Conservation (phyloP, 2,113 vertebrate genomes). For the Antigone vipio region DNA sequence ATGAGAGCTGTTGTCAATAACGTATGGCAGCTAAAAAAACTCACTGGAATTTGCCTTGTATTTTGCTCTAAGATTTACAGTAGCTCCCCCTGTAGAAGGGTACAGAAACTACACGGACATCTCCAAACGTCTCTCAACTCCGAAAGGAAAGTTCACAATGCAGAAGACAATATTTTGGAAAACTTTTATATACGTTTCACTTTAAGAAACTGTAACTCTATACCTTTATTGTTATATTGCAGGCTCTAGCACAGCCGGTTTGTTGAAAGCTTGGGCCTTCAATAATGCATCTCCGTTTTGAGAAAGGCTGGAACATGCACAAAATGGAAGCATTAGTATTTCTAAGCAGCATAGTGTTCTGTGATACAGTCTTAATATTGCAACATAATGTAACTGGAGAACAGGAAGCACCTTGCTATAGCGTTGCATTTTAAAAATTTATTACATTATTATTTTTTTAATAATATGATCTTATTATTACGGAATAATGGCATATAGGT, state of each 20-base stretch:
- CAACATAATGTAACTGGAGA: background rate
- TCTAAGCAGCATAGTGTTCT: background rate
- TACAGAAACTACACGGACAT: background rate
- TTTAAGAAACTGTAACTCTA: background rate
- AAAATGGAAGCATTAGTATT: background rate
- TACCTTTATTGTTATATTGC: slow-evolving; percentile 75
- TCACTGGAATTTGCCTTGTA: background rate
- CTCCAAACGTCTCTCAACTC: background rate
- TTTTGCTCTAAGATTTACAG: background rate
- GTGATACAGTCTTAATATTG: background rate
- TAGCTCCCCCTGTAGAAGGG: background rate
- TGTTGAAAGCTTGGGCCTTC: background rate
- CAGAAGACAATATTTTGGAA: background rate
- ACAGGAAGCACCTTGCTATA: background rate
- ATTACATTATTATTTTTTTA: background rate
- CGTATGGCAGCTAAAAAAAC: background rate
- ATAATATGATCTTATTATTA: background rate
- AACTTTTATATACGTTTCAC: background rate
- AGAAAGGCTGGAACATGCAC: slow-evolving; percentile 58
- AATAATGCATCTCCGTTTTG: slow-evolving; percentile 68
- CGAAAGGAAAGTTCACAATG: background rate
- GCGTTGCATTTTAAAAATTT: background rate
- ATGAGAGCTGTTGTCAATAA: background rate
- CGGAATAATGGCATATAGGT: background rate
- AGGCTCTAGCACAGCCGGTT: slow-evolving; percentile 71